Evolutionary conservation across 2,888 invertebrate genomes (phyloP), one percentile per base, ranked within the genome.

Genomic region (Trissolcus brochymenae): DNA sequence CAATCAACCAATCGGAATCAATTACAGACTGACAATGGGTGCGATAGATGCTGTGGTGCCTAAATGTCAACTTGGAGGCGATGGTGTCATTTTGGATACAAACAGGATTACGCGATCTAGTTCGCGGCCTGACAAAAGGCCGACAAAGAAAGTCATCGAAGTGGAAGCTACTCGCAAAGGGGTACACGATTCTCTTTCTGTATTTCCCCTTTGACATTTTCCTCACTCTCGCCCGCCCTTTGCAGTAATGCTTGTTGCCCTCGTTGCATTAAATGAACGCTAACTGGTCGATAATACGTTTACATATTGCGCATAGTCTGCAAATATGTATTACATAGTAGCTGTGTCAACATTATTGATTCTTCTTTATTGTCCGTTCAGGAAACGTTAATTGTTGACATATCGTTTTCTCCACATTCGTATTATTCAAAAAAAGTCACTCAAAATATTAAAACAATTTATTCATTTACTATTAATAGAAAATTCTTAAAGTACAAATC

Each of bases 1-100:
- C 87, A 87, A 87, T 87, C 84, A 86, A 87, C 86, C 87, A 88
- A 88, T 88, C 88, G 86, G 86, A 88, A 86, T 88, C 88, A 89
- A 89, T 89, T 88, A 89, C 86, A 81, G 82, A 72, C 79, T 83
- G 83, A 87, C 87, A 88, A 87, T 86, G 83, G 81, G 56, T 80
- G n/a, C 81, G 81, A 80, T 71, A 75, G 76, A 78, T 79, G 81
- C 82, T 80, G 76, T 76, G 81, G 84, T 82, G 82, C 85, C 84
- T 86, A 85, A 88, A 86, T 85, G 87, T 86, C 87, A 87, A 87
- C 83, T 82, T 80, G 82, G 82, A 84, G 84, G 85, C 85, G 85
- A 81, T 84, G 84, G 87, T 87, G 87, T 88, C 87, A 86, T 87
- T 87, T 87, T 86, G 84, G 85, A 83, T 87, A 86, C 88, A 88